These are phyloP conservation scores for Oreochromis tanganicae DNA, from an alignment of 2,113 vertebrate species.

Conservation along the genomic window DNA sequence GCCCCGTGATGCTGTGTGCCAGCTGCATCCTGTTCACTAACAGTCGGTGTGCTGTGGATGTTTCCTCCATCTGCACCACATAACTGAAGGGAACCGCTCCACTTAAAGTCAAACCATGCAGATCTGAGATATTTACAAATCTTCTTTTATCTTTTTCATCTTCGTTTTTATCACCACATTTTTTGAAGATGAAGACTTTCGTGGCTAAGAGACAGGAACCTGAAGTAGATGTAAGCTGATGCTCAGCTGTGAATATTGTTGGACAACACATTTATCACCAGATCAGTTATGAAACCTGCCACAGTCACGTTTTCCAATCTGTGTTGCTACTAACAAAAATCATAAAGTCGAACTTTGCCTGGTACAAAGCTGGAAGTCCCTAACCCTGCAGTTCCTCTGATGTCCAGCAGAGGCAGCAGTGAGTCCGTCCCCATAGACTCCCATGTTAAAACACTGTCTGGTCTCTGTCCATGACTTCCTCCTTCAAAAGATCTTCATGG, in stretches of 20 bases:
- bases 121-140: not conserved
- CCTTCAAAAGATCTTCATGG: not conserved
- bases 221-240: not conserved
- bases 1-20: fast-evolving
- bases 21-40: not conserved
- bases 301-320: not conserved
- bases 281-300: not conserved
- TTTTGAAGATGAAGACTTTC: fast-evolving
- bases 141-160: not conserved
- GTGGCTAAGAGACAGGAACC: not conserved
- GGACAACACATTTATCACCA: not conserved
- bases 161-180: fast-evolving
- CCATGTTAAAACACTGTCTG: not conserved
- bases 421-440: fast-evolving
- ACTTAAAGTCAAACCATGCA: not conserved
- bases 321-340: not conserved
- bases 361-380: not conserved
- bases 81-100: not conserved
- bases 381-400: not conserved
- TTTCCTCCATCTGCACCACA: not conserved
- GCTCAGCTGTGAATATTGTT: not conserved
- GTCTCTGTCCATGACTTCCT: not conserved
- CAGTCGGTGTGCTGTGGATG: not conserved
- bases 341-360: not conserved
- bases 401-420: not conserved